A percentile compares a stretch with the other conserved stretches of the same genome.
These are phyloP conservation scores for Paralvinella palmiformis DNA, from an alignment of 1,140 invertebrate species.

Conservation along the genomic window DNA sequence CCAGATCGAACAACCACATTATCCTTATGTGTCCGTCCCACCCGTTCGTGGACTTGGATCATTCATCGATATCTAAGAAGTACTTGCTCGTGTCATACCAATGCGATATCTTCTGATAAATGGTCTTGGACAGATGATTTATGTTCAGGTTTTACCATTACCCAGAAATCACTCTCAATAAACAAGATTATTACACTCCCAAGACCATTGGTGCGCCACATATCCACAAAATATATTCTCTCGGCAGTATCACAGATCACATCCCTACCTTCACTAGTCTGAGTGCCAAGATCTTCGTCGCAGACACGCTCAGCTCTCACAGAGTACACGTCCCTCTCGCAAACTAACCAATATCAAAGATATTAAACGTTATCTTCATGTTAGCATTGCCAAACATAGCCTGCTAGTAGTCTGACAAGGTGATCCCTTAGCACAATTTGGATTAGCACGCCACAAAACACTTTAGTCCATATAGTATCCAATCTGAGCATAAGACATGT, in stretches of 20 bases:
- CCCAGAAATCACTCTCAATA: neutral
- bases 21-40: neutral
- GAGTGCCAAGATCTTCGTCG: neutral
- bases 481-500: neutral
- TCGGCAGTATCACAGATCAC: constrained; percentile 28
- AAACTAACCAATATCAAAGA: neutral
- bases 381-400: neutral
- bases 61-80: constrained; percentile 21
- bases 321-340: neutral
- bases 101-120: constrained; percentile 22
- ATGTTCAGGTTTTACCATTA: constrained; percentile 12
- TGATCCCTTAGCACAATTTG: too few species aligned
- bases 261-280: constrained; percentile 10
- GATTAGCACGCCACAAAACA: neutral
- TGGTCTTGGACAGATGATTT: constrained; percentile 20
- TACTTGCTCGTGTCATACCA: constrained; percentile 16
- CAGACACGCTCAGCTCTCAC: neutral
- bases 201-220: neutral
- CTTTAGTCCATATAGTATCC: neutral
- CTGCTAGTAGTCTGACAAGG: neutral
- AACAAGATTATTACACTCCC: constrained; percentile 22
- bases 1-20: neutral
- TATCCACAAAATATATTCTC: constrained; percentile 25
- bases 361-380: neutral
- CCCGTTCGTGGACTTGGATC: constrained; percentile 11